These are phyloP conservation scores for Acholoe squamosa DNA, from an alignment of 2,888 invertebrate genomes.

Conservation along the genomic window DNA sequence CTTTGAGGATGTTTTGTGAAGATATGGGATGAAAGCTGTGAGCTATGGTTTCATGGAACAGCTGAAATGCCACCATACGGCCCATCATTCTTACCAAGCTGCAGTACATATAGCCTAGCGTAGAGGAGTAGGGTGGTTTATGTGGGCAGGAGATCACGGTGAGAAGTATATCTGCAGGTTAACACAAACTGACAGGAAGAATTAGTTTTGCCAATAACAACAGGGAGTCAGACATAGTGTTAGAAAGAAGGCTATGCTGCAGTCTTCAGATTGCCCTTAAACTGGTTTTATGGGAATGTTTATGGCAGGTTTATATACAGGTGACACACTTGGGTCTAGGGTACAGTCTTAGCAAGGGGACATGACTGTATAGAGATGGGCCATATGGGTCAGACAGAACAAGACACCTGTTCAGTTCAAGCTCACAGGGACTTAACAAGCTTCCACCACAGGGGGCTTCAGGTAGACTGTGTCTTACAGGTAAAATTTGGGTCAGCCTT, in stretches of 20 bases:
- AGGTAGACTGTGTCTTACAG: too few species aligned
- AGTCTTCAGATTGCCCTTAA: neutral
- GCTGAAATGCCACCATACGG: neutral
- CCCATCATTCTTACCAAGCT: neutral
- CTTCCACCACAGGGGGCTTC: too few species aligned
- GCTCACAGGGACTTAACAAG: too few species aligned
- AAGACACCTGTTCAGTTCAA: too few species aligned
- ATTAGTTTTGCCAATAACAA: slow-evolving; percentile 16
- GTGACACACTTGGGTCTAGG: too few species aligned
- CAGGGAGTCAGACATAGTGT: neutral
- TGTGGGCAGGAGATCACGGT: neutral
- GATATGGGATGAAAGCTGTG: neutral
- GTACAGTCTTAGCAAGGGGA: too few species aligned
- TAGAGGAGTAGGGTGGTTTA: neutral
- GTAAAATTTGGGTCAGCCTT: too few species aligned
- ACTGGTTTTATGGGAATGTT: neutral
- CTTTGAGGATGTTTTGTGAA: slow-evolving; percentile 14
- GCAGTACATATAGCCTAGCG: neutral
- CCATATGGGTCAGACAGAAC: too few species aligned
- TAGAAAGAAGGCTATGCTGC: neutral
- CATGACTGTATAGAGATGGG: too few species aligned
- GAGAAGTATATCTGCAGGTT: neutral
- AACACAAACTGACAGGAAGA: neutral
- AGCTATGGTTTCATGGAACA: neutral
- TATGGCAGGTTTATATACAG: too few species aligned